Evolutionary conservation across 2,113 vertebrate species (phyloP), one percentile per base, ranked within the genome.

Genomic region (Spilogale gracilis): DNA sequence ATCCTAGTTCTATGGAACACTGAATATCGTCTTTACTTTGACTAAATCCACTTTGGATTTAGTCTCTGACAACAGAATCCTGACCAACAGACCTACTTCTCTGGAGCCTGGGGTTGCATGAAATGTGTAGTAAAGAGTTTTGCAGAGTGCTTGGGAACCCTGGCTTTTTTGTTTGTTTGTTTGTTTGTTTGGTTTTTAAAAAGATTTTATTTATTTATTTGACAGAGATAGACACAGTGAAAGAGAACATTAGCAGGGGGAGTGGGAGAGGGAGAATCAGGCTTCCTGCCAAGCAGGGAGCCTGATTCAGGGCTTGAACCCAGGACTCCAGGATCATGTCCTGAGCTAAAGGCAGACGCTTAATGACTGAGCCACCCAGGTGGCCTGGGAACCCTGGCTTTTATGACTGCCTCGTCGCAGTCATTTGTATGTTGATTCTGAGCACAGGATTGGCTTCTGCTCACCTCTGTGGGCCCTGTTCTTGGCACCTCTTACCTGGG

Each of bases 101-200:
- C 23, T 18, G 32, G 11, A 12, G 20, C 32, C 18, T 50, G 9
- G 0, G 3, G 3, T 76, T 48, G 25, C 12, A 14, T 4, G 12
- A 23, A 48, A 45, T 12, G 45, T 13, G 43, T 76, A 54, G 48
- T 12, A 45, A 65, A 78, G 58, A 9, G 16, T n/a, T 78, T 43
- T 32, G 71, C 30, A 4, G 12, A 45, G 13, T 0, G 21, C 8
- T 80, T 2, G 3, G 9, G 52, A n/a, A 60, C 38, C 18, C 6
- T 8, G 38, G 20, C 38, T 58, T n/a, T 69, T 69, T 38, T 38
- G 38, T 38, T 38, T 38, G 38, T 38, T 38, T 38, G 38, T 38
- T 38, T 38, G 38, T 38, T 38, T 38, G 38, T 2, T 38, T 38
- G 38, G 38, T 38, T 38, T 38, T 38, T 38, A 2, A 38, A 38